A percentile compares a stretch with the other conserved stretches of the same genome.
These are phyloP conservation scores for Gymnoscopelus braueri DNA, from an alignment of 2,797 vertebrate species.

Conservation along the genomic window DNA sequence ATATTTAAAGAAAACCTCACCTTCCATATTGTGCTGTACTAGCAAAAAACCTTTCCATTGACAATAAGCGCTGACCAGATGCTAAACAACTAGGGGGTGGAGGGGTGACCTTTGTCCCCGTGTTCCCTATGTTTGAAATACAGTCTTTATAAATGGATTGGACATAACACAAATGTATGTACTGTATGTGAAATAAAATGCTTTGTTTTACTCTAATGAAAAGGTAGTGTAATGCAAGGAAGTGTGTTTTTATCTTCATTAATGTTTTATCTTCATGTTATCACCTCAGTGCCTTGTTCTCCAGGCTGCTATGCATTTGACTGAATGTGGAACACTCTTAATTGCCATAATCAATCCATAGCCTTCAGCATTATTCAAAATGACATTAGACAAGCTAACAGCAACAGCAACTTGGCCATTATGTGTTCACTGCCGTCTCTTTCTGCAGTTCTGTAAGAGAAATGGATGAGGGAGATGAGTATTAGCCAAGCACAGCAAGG, in stretches of 20 bases:
- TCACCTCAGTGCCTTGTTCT: conserved; percentile 10
- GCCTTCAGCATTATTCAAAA: conserved; percentile 36
- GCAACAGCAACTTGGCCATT: conserved; percentile 7
- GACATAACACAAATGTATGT: no score
- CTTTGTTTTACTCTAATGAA: no score
- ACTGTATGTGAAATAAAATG: no score
- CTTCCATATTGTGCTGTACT: no score
- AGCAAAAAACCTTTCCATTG: no score
- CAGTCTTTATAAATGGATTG: no score
- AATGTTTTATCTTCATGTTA: conserved; percentile 24
- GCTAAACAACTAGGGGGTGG: no score
- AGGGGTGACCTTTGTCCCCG: no score
- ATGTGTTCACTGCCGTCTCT: conserved; percentile 22
- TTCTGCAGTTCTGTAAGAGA: neutral
- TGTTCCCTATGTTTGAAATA: no score
- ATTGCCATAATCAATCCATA: conserved; percentile 12
- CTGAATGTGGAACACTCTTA: neutral
- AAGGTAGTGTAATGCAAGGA: no score
- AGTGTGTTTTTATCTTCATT: conserved; percentile 6
- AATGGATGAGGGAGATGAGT: neutral
- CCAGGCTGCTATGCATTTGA: conserved; percentile 12
- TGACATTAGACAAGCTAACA: conserved; percentile 29
- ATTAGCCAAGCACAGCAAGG: neutral
- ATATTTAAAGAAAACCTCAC: no score
- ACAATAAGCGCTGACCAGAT: no score